These are phyloP conservation scores for Actenoides hombroni DNA, from an alignment of 2,113 vertebrate genomes.

Conservation along the genomic window DNA sequence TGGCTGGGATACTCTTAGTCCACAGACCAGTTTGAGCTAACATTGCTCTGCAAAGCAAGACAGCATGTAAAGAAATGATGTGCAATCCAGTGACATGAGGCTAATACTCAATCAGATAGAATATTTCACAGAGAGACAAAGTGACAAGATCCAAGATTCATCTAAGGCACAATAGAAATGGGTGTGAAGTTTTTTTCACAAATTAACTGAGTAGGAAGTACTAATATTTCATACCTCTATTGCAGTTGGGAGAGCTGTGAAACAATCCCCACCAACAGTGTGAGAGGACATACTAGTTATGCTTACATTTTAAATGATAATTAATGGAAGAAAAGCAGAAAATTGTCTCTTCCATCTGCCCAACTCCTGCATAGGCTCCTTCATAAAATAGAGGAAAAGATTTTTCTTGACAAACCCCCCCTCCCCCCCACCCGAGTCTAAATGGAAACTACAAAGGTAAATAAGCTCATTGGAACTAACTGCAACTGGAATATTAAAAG, in stretches of 20 bases:
- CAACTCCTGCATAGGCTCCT: neutral
- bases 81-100: neutral
- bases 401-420: neutral
- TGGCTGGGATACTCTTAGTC: neutral
- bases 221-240: neutral
- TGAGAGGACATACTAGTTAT: neutral
- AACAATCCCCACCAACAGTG: neutral
- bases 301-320: neutral
- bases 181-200: neutral
- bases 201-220: neutral
- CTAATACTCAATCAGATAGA: neutral
- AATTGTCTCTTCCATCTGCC: neutral
- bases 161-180: neutral
- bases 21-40: neutral
- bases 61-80: neutral
- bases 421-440: neutral
- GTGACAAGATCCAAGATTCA: neutral
- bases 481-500: neutral
- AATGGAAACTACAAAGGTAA: neutral
- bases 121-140: neutral
- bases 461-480: neutral
- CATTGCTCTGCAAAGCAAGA: neutral
- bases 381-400: neutral
- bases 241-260: neutral
- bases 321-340: neutral